Evolutionary conservation across 1,140 invertebrate species (phyloP).

Genomic region (Andrena cerasifolii): DNA sequence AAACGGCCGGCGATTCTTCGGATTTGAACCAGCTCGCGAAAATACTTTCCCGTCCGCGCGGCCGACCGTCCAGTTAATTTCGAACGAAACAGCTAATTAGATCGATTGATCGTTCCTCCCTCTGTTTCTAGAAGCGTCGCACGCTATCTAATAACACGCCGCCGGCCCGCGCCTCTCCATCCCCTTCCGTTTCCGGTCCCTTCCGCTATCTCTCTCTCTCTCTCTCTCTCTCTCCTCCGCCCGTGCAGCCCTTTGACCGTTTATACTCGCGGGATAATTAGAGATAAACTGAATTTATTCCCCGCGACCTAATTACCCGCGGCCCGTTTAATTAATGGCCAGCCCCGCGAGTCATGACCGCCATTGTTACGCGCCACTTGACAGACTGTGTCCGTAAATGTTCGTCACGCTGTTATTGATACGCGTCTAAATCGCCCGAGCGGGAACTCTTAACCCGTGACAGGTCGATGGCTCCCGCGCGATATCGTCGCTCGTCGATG

Average conservation of each 20-base stretch:
- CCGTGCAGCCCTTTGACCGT: constrained; percentile 58
- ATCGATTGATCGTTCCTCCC: constrained; percentile 47
- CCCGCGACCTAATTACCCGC: constrained; percentile 66
- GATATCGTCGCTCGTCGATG: constrained; percentile 38
- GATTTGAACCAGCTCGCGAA: too few relatives aligned
- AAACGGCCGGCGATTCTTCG: constrained; percentile 13
- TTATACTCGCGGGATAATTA: constrained; percentile 62
- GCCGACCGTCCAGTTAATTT: background rate
- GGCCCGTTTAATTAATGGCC: constrained; percentile 66
- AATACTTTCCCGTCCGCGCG: background rate
- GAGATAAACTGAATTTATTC: constrained; percentile 70
- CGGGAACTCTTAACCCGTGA: constrained; percentile 19
- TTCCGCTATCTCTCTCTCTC: background rate
- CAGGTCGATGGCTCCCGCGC: background rate
- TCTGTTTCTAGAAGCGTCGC: constrained; percentile 34
- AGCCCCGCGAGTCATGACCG: constrained; percentile 55
- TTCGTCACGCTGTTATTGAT: constrained; percentile 51
- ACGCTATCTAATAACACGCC: constrained; percentile 56
- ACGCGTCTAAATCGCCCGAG: constrained; percentile 32
- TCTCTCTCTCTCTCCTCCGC: background rate
- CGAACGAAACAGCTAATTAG: constrained; percentile 43
- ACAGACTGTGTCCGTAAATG: constrained; percentile 41
- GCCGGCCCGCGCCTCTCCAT: background rate
- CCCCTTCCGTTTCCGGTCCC: constrained; percentile 1
- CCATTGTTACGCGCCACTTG: constrained; percentile 54